Evolutionary conservation across 2,888 invertebrate species (phyloP), one percentile per base, ranked within the genome.

Genomic region (Eupithecia centaureata): DNA sequence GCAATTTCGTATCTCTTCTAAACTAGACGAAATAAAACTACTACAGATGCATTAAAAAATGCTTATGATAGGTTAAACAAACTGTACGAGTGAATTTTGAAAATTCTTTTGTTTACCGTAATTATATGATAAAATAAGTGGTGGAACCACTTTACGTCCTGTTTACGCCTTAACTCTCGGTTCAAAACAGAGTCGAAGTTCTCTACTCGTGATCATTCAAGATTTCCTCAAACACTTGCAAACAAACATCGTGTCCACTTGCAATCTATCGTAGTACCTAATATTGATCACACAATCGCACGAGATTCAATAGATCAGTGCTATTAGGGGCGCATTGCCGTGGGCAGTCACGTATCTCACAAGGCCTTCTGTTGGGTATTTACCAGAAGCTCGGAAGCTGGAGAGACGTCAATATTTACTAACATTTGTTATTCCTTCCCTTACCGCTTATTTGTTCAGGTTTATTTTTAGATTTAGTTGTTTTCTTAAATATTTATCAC

Each of bases 271-370:
- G 15, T 33, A 13, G 52, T 60, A 58, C 66, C 30, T 51, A 63
- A 65, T 65, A 69, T 65, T 60, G 70, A 70, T 70, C 57, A 54
- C 59, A 60, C 63, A 70, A 70, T 70, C 66, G 63, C 57, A 67
- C 63, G 38, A 63, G 70, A 72, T 72, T 72, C 69, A 70, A 66
- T 74, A 68, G 70, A 74, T 68, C 74, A 73, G 65, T 66, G 65
- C 54, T 64, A 69, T 68, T 71, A 65, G 65, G 64, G 67, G 65
- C 66, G 51, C 65, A 61, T 68, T 38, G 54, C 52, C 33, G 33
- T 63, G 65, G 61, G 28, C 64, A 35, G 70, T 70, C 70, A 70
- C 70, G 70, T 70, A 59, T 66, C 63, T 51, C 62, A 65, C 66
- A 63, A 56, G 61, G 27, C 61, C 52, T 58, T 64, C 70, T 66